Base-by-base conservation (phyloP, 2,113 vertebrate genomes). In the Motacilla alba region DNA sequence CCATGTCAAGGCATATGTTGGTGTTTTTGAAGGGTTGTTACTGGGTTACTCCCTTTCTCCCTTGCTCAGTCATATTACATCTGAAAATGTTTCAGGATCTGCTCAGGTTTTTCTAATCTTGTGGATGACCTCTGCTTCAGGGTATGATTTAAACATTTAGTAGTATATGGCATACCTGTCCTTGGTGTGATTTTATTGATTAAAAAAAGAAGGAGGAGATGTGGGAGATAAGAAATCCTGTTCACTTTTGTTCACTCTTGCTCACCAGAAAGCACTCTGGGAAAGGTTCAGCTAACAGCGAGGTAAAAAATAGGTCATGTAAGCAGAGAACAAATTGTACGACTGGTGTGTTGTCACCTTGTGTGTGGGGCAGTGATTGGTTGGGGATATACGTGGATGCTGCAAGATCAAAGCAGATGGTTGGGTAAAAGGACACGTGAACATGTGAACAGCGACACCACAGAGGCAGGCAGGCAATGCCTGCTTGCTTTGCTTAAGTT, bases 51-150 rank as follows among this genome's bases (percentile, higher is more conserved):
- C 79, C 68, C 81, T 46, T 69, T 90, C 77, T 39, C 89, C 83
- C 67, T 91, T 88, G 63, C 76, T 83, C 60, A 79, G 79, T 93
- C 87, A 66, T 82, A 83, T 35, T 92, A 67, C 94, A 86, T 96
- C 95, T 86, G 75, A 95, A 95, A 93, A 70, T 79, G 85, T 96
- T 96, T 95, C 95, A 97, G 95, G 84, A 94, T 96, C 96, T 96
- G 94, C 98, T 98, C 95, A 97, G 95, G 97, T 97, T 96, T 95
- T 96, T 94, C 95, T 96, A 75, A 95, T 97, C 96, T 97, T 98
- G 98, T 98, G 98, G 49, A 41, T 1, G 2, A 24, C 15, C 30
- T 31, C 15, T 41, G 8, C 21, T 73, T 73, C 10, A 5, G 31
- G 31, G 31, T 58, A 28, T 44, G 52, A 31, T 74, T 56, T 58